Percentiles rank a stretch among this genome's conserved stretches.
Conservation (phyloP, 2,888 invertebrate genomes). For the Dione juno region DNA sequence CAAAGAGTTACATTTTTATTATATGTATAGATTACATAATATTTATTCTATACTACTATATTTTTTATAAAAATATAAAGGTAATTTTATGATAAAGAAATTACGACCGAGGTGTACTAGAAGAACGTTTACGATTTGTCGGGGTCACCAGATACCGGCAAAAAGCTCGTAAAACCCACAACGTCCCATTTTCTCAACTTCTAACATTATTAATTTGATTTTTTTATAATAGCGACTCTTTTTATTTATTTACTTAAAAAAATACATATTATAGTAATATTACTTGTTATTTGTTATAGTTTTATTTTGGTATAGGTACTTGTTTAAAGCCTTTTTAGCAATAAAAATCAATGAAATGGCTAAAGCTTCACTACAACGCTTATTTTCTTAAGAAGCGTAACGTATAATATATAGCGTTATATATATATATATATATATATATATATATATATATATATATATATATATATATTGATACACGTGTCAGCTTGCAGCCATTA, state of each 20-base stretch:
- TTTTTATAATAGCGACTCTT: conserved; percentile 36
- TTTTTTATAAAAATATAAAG: background rate
- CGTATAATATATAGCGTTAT: no score
- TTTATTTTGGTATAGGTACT: background rate
- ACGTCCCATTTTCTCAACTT: conserved; percentile 65
- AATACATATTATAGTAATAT: background rate
- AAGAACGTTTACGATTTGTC: conserved; percentile 73
- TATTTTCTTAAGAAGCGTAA: background rate
- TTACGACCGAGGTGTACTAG: conserved; percentile 58
- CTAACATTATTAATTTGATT: conserved; percentile 61
- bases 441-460: no score
- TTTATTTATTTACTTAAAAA: background rate
- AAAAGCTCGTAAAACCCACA: conserved; percentile 72
- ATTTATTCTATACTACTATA: background rate
- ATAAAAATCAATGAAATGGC: background rate
- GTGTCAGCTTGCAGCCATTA: conserved; percentile 34
- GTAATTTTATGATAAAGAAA: conserved; percentile 34
- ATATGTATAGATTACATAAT: conserved; percentile 11
- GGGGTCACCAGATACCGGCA: conserved; percentile 79
- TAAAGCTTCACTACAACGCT: background rate
- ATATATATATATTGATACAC: conserved; percentile 6
- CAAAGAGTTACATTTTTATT: no score
- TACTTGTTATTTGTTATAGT: background rate
- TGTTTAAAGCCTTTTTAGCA: background rate
- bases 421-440: no score